These are phyloP conservation scores for Muschampia plurimacula DNA, from an alignment of 2,888 invertebrate genomes.

Conservation along the genomic window DNA sequence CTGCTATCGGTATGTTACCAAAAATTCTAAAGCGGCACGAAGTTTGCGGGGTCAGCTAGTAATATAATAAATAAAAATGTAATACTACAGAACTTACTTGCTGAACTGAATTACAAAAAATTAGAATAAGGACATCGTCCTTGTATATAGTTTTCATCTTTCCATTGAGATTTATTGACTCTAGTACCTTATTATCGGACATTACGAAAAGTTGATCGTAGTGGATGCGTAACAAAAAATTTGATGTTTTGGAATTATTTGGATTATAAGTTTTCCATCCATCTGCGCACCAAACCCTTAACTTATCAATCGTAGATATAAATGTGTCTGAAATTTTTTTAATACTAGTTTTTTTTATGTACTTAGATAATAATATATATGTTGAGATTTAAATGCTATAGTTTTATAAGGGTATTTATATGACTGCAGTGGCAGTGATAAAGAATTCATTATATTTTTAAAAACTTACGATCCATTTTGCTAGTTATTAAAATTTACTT, in stretches of 20 bases:
- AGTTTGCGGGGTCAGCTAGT: too few relatives aligned
- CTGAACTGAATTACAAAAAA: slow-evolving; percentile 46
- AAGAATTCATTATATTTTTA: too few relatives aligned
- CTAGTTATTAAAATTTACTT: too few relatives aligned
- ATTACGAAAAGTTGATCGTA: slow-evolving; percentile 68
- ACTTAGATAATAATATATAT: too few relatives aligned
- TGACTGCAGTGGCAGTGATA: too few relatives aligned
- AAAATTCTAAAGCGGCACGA: too few relatives aligned
- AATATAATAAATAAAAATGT: too few relatives aligned
- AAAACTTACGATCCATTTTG: not conserved
- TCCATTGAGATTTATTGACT: slow-evolving; percentile 63
- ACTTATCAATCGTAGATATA: slow-evolving; percentile 59
- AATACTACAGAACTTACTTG: not conserved
- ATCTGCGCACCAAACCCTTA: slow-evolving; percentile 64
- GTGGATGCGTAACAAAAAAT: slow-evolving; percentile 55
- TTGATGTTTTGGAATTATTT: slow-evolving; percentile 42
- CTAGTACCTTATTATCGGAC: slow-evolving; percentile 62
- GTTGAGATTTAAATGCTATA: too few relatives aligned
- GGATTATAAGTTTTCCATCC: slow-evolving; percentile 20
- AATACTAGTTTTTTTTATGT: not conserved
- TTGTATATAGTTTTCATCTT: slow-evolving; percentile 74
- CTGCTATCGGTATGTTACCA: too few relatives aligned
- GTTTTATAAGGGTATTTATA: too few relatives aligned
- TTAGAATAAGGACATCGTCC: slow-evolving; percentile 66
- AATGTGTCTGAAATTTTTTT: slow-evolving; percentile 27